These are phyloP conservation scores for Dasysyrphus tricinctus DNA, from an alignment of 2,888 invertebrate species.

Conservation along the genomic window DNA sequence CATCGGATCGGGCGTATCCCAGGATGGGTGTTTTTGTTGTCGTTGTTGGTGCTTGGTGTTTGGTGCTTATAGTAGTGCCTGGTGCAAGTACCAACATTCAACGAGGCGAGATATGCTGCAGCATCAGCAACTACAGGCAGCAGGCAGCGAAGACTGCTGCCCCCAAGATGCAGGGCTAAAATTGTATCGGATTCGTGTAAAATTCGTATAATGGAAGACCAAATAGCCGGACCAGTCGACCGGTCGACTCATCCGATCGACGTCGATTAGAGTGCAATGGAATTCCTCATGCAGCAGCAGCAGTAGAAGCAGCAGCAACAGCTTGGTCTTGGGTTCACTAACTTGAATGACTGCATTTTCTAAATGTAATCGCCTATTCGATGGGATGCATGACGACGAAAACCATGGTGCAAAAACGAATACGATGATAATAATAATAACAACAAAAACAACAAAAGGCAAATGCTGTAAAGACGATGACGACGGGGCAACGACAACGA, in stretches of 20 bases:
- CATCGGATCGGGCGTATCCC: slow-evolving; percentile 68
- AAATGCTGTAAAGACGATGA: background rate
- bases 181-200: slow-evolving; percentile 74
- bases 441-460: slow-evolving; percentile 24
- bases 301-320: slow-evolving; percentile 5
- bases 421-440: slow-evolving; percentile 44
- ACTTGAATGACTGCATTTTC: slow-evolving; percentile 75
- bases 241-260: slow-evolving; percentile 72
- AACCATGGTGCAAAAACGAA: slow-evolving; percentile 41
- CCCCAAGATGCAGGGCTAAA: slow-evolving; percentile 62
- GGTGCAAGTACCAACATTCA: slow-evolving; percentile 18
- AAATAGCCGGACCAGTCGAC: slow-evolving; percentile 65
- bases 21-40: slow-evolving; percentile 43
- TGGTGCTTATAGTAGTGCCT: background rate
- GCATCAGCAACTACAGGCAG: background rate
- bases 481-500: slow-evolving; percentile 34
- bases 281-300: slow-evolving; percentile 50
- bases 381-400: slow-evolving; percentile 66
- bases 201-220: slow-evolving; percentile 69
- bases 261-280: slow-evolving; percentile 74
- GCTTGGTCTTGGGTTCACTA: slow-evolving; percentile 64
- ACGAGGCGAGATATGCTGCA: slow-evolving; percentile 37
- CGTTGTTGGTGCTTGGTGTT: slow-evolving; percentile 6
- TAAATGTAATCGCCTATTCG: slow-evolving; percentile 72
- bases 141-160: slow-evolving; percentile 17